Conservation (phyloP, 2,113 vertebrate species). For the Zosterops pallidus region DNA sequence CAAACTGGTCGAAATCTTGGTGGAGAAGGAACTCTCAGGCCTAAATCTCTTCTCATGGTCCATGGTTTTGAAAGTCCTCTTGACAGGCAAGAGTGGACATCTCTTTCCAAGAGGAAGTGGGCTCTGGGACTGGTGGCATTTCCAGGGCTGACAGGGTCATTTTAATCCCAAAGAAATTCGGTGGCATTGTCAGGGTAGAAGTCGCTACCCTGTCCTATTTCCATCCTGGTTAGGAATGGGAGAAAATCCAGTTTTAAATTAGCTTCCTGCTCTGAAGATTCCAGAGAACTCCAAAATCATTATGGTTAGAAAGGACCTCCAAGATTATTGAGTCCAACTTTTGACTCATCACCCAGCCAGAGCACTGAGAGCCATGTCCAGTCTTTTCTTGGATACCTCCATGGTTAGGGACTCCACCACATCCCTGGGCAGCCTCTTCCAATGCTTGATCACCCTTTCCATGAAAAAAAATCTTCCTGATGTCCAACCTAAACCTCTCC, state of each 20-base stretch:
- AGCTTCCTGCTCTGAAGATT: background rate
- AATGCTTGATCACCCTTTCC: background rate
- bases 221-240: background rate
- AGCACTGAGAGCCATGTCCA: background rate
- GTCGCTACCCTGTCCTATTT: background rate
- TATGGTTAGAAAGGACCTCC: background rate
- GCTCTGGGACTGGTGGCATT: background rate
- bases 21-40: background rate
- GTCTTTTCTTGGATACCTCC: background rate
- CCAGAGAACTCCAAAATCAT: background rate
- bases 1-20: background rate
- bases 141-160: background rate
- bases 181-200: background rate
- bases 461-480: background rate
- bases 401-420: background rate
- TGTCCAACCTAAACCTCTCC: background rate
- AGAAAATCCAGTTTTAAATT: background rate
- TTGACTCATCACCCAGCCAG: no score
- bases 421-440: background rate
- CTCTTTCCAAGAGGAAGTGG: background rate
- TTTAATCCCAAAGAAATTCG: background rate
- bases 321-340: fast-evolving
- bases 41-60: background rate
- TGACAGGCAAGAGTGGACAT: background rate
- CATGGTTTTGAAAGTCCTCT: background rate